Conservation (phyloP, 1,140 invertebrate genomes). For the Drosophila equinoxialis region DNA sequence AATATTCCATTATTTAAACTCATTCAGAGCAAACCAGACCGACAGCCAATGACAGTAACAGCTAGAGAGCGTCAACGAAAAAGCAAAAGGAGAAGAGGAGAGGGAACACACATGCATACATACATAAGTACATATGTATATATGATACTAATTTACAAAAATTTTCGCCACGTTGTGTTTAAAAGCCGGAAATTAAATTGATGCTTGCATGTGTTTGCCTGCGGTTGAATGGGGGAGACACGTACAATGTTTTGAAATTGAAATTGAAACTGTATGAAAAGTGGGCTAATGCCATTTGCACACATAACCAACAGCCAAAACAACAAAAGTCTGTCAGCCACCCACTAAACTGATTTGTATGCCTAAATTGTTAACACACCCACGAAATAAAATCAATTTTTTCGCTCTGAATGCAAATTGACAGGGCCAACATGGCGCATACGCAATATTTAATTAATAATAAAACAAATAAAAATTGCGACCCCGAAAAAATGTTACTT, state of each 20-base stretch:
- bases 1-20: constrained; percentile 53
- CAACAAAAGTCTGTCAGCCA: background rate
- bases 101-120: background rate
- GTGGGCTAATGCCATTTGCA: constrained; percentile 48
- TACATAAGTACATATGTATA: constrained; percentile 2
- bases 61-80: background rate
- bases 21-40: background rate
- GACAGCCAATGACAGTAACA: background rate
- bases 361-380: constrained; percentile 51
- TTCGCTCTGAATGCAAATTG: constrained; percentile 4
- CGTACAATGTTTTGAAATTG: constrained; percentile 32
- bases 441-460: constrained; percentile 51
- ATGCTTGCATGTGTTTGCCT: constrained; percentile 56
- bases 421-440: constrained; percentile 42
- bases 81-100: background rate
- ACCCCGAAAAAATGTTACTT: constrained; percentile 9
- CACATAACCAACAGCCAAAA: background rate
- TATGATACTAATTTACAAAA: constrained; percentile 50
- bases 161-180: constrained; percentile 27
- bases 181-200: constrained; percentile 73
- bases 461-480: background rate
- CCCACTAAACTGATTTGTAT: constrained; percentile 53
- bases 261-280: constrained; percentile 36
- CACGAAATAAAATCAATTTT: constrained; percentile 53
- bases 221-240: constrained; percentile 7